Base-by-base conservation (phyloP, 2,888 invertebrate species). In the Tigriopus californicus region DNA sequence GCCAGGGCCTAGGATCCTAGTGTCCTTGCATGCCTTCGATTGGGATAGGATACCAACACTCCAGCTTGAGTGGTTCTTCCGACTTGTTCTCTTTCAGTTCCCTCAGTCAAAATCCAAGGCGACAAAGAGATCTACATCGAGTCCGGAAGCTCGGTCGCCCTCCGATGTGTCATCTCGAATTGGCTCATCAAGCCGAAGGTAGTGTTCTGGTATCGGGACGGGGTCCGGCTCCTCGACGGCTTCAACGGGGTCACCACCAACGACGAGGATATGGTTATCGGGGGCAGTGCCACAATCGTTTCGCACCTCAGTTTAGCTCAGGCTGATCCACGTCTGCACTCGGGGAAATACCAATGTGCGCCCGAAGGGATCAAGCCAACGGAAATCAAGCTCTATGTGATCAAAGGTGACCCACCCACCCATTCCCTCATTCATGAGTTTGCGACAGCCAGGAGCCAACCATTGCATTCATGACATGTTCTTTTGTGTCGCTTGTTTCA, bases 351-450 rank as follows among this genome's bases (percentile, higher is more conserved):
- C 15, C 41, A 33, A 18, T 54, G 54, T 22, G 25, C 41, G 8
- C 54, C 54, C 13, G 25, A 24, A n/a, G 41, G 41, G 33, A 33
- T 54, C 15, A 54, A 41, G 41, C 40, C 54, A 41, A 18, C 54
- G n/a, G 33, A 33, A 15, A 54, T 54, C 40, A 54, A 54, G 18
- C 15, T 54, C 18, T 41, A 54, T 54, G 54, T 54, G 33, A 54
- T 54, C 8, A n/a, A 11, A 54, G 54, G 54, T 54, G 33, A 33
- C 33, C 33, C 33, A n/a, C n/a, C n/a, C n/a, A n/a, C n/a, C n/a
- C n/a, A n/a, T n/a, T n/a, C n/a, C n/a, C n/a, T n/a, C n/a, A n/a
- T n/a, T n/a, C n/a, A n/a, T n/a, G n/a, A n/a, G n/a, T n/a, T n/a
- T n/a, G n/a, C n/a, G n/a, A n/a, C n/a, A 8, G 33, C 33, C 8